phyloP scores from a whole-genome alignment of 2,113 vertebrate species.

The Condylura cristata region DNA sequence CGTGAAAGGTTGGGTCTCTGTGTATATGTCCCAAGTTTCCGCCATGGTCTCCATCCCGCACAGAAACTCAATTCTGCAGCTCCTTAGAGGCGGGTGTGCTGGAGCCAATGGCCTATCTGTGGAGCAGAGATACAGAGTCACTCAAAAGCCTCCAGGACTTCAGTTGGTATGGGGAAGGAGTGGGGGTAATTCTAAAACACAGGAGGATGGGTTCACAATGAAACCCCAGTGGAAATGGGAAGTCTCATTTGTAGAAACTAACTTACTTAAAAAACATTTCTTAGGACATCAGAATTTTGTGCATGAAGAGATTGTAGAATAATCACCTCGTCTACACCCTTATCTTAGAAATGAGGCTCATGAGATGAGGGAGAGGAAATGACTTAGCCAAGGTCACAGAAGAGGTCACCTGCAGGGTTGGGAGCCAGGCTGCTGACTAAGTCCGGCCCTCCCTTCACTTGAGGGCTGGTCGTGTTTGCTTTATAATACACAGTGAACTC shows the following conservation, averaged over 20 bases:
- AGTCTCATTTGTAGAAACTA: background rate
- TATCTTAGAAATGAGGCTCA: background rate
- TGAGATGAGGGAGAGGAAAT: background rate
- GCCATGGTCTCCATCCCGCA: background rate
- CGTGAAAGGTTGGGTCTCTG: constrained; percentile 34
- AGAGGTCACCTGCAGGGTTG: background rate
- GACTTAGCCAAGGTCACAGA: background rate
- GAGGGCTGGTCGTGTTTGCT: background rate
- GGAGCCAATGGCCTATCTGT: background rate
- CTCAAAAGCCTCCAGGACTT: background rate
- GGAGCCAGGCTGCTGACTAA: background rate
- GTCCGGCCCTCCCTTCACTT: background rate
- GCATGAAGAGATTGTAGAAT: background rate
- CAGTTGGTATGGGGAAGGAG: background rate
- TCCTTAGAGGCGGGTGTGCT: accelerated
- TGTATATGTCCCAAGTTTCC: accelerated
- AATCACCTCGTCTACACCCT: background rate
- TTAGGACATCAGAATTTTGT: background rate
- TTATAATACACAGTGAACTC: background rate
- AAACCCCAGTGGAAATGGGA: background rate
- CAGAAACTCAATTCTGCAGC: background rate
- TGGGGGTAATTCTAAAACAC: background rate
- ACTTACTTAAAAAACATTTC: background rate
- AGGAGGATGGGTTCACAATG: background rate
- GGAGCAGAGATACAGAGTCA: background rate